Evolutionary conservation across 2,888 invertebrate species (phyloP), one percentile per base, ranked within the genome.

Genomic region (Margaritifera margaritifera): DNA sequence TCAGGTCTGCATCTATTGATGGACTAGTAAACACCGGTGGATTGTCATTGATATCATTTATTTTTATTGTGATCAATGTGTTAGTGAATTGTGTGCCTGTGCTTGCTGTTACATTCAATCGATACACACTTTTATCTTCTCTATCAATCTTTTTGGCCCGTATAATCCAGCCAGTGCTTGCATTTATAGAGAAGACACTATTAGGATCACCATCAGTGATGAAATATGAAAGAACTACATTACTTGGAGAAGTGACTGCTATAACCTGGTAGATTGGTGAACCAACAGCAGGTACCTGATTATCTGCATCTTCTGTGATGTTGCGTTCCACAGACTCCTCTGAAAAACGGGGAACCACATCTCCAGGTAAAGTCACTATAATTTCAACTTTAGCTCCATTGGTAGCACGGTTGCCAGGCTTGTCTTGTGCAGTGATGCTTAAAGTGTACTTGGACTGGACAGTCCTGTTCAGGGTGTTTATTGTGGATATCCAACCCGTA

Each of bases 21-120:
- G 76, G 68, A 24, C 72, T 70, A 6, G 67, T 66, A 75, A 89
- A 88, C 24, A 93, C 91, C 5, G 98, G 98, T 68, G 94, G 93
- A 89, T 97, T 97, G 89, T 98, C 98, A 90, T 98, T 98, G 6
- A 96, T 92, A 90, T 98, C 98, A 56, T 93, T 90, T 6, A 98
- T 92, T 2, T 93, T 93, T 78, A 98, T 93, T 85, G 94, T 95
- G 0, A 96, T 96, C 52, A 91, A 92, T 8, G 94, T 94, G 84
- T 94, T 93, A 6, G 95, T 95, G 88, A 94, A 95, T 1, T 94
- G 92, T 50, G 94, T 91, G 2, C 94, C 94, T 66, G 93, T 93
- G 80, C 94, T 93, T 0, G 96, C 98, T 69, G 94, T 93, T n/a
- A 97, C 92, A 80, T 93, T 93, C 51, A 98, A 91, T 74, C 92